Evolutionary conservation across 2,113 vertebrate species (phyloP).

Genomic region (Phaethon lepturus): DNA sequence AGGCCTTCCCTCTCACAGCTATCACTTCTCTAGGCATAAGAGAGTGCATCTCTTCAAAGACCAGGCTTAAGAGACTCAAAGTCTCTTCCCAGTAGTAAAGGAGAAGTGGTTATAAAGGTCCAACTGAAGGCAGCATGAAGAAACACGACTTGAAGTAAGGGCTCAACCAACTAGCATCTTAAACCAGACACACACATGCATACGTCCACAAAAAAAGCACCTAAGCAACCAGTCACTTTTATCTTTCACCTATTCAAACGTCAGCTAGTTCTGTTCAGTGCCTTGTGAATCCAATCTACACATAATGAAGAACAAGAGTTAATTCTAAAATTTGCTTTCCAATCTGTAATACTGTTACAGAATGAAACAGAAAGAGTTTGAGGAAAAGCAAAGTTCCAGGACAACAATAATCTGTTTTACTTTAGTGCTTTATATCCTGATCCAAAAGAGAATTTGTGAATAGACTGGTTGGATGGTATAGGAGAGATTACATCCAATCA

Average conservation of each 20-base stretch:
- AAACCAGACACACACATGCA: not conserved
- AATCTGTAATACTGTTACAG: not conserved
- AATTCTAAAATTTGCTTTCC: not conserved
- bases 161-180: not conserved
- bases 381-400: not conserved
- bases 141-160: not conserved
- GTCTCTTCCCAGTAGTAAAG: not conserved
- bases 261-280: not conserved
- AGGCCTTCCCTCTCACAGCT: not conserved
- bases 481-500: not conserved
- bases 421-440: not conserved
- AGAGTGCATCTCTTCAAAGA: not conserved
- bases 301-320: not conserved
- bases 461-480: fast-evolving
- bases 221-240: not conserved
- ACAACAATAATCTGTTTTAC: not conserved
- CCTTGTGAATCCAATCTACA: not conserved
- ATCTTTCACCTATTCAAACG: not conserved
- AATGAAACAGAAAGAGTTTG: not conserved
- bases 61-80: not conserved
- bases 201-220: not conserved
- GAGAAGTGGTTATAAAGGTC: not conserved
- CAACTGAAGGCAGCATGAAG: not conserved
- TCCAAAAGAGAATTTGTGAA: not conserved
- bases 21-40: not conserved